These are phyloP conservation scores for Aricia agestis DNA, from an alignment of 1,140 invertebrate genomes.

Conservation along the genomic window DNA sequence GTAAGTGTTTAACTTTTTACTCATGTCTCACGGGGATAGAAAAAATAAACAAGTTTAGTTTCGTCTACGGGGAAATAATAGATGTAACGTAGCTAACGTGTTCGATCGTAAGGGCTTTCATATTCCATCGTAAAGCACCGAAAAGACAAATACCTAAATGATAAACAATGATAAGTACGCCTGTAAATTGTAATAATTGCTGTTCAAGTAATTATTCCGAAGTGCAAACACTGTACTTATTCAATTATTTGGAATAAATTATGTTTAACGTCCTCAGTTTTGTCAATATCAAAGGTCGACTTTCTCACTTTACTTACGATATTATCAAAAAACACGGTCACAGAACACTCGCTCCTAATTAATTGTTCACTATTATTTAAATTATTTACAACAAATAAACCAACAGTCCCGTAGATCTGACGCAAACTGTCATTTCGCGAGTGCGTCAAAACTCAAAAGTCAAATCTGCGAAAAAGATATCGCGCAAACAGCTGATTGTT, in stretches of 20 bases:
- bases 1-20: too few species aligned
- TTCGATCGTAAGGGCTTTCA: too few species aligned
- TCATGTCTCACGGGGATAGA: too few species aligned
- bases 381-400: neutral
- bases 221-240: neutral
- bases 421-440: neutral
- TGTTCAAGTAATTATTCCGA: neutral
- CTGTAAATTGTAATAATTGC: neutral
- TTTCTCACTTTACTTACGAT: neutral
- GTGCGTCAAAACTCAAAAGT: neutral
- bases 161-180: neutral
- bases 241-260: conserved; percentile 8
- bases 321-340: neutral
- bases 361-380: neutral
- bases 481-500: conserved; percentile 43
- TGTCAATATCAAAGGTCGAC: neutral
- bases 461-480: neutral
- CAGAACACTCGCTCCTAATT: neutral
- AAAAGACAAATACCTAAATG: too few species aligned
- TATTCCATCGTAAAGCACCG: too few species aligned
- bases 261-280: neutral
- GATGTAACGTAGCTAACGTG: too few species aligned
- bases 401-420: neutral
- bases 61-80: too few species aligned
- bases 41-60: too few species aligned